Conservation (phyloP, 1,140 invertebrate species). For the Nephila pilipes region DNA sequence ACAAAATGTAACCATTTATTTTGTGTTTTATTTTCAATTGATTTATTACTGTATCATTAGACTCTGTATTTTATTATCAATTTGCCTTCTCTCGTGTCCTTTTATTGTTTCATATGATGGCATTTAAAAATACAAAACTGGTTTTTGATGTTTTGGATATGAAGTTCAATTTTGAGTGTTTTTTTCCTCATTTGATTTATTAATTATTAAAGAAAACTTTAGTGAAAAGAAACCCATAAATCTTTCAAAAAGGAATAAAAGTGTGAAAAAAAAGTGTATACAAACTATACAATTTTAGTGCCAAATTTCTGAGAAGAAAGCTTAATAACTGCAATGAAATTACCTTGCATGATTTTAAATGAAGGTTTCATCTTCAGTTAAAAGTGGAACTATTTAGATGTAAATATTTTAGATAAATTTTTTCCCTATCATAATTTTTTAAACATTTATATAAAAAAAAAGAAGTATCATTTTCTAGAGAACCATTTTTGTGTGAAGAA, state of each 20-base stretch:
- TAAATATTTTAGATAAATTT: no score
- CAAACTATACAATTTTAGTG: neutral
- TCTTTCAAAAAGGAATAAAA: no score
- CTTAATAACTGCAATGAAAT: neutral
- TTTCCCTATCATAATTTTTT: no score
- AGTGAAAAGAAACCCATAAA: neutral
- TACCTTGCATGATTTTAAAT: neutral
- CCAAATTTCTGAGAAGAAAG: neutral
- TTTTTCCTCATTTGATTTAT: neutral
- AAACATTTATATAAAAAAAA: no score
- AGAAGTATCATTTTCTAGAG: no score
- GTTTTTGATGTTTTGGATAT: neutral
- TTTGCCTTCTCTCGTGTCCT: neutral
- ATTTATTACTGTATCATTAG: neutral
- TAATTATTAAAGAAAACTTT: neutral
- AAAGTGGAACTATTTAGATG: neutral
- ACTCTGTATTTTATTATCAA: neutral
- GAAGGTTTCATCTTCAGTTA: neutral
- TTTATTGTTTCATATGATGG: neutral
- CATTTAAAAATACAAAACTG: slow-evolving; percentile 31
- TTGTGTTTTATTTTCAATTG: neutral
- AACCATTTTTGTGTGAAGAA: no score
- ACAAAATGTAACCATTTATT: neutral
- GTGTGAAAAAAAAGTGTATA: neutral
- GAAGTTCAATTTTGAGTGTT: neutral